phyloP scores from a whole-genome alignment of 2,888 invertebrate species.

The Slavum lentiscoides region DNA sequence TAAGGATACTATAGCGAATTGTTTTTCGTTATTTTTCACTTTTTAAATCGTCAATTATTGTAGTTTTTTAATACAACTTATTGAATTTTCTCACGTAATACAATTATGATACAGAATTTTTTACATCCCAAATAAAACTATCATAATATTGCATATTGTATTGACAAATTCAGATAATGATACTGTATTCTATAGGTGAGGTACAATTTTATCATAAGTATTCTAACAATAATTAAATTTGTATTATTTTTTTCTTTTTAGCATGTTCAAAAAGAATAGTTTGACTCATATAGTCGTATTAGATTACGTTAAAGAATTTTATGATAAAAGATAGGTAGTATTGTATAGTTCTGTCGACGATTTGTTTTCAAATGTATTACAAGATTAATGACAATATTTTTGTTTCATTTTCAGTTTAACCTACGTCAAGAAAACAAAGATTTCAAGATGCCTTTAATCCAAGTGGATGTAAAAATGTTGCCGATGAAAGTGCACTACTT shows the following conservation, averaged over 20 bases:
- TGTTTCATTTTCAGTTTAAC: neutral
- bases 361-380: neutral
- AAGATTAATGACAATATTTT: neutral
- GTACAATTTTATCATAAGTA: neutral
- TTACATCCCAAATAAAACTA: neutral
- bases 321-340: neutral
- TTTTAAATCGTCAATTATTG: neutral
- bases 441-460: constrained; percentile 45
- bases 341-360: neutral
- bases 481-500: constrained; percentile 50
- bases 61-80: neutral
- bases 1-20: neutral
- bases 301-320: neutral
- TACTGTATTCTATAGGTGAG: too few relatives aligned
- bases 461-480: constrained; percentile 45
- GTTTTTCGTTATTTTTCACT: neutral
- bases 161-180: too few relatives aligned
- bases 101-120: neutral
- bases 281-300: neutral
- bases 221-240: neutral
- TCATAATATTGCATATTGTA: too few relatives aligned
- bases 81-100: too few relatives aligned
- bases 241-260: too few relatives aligned
- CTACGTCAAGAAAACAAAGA: neutral
- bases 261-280: neutral